Evolutionary conservation across 2,888 invertebrate genomes (phyloP).

Genomic region (Eupelmus urozonus): DNA sequence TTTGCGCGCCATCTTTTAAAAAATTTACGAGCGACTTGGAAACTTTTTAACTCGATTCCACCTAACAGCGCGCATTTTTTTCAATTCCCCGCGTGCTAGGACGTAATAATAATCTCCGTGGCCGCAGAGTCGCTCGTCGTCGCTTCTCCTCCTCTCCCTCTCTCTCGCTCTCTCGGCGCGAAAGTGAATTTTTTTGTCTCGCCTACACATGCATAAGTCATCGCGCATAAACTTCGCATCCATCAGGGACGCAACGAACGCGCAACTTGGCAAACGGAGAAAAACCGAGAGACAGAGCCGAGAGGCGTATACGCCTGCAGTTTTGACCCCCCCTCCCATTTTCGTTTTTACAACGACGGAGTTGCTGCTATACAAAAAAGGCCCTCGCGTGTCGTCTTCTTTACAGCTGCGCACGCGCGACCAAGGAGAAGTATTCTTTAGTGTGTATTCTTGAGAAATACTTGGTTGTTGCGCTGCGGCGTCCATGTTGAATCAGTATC

Average conservation of each 20-base stretch:
- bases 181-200: slow-evolving; percentile 49
- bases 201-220: slow-evolving; percentile 53
- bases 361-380: slow-evolving; percentile 13
- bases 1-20: too few relatives aligned
- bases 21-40: too few relatives aligned
- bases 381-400: background rate
- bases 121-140: background rate
- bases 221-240: slow-evolving; percentile 49
- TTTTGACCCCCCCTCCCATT: background rate
- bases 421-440: background rate
- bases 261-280: slow-evolving; percentile 9
- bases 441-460: background rate
- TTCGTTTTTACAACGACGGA: background rate
- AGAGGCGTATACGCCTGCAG: background rate
- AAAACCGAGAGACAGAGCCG: slow-evolving; percentile 15
- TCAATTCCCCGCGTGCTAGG: slow-evolving; percentile 20
- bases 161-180: background rate
- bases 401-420: background rate
- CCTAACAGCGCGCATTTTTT: slow-evolving; percentile 18
- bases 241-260: slow-evolving; percentile 44
- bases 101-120: slow-evolving; percentile 23
- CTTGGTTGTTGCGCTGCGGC: background rate
- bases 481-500: background rate
- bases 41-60: slow-evolving; percentile 15
- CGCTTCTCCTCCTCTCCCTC: background rate